A percentile compares a stretch with the other conserved stretches of the same genome.
These are phyloP conservation scores for Furnarius figulus DNA, from an alignment of 2,113 vertebrate species.

Conservation along the genomic window DNA sequence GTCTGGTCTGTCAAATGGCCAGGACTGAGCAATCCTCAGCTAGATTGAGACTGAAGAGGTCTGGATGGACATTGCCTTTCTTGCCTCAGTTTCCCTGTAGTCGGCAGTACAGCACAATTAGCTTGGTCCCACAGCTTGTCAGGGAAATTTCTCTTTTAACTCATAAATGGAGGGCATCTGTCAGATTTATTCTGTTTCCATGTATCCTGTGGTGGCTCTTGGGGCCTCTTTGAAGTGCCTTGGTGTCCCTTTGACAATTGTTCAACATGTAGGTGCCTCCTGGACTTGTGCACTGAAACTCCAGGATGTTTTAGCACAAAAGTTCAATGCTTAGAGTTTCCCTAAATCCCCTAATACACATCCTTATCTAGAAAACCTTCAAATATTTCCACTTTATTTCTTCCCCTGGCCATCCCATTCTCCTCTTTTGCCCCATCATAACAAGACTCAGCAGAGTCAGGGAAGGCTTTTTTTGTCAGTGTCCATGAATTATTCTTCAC, in stretches of 20 bases:
- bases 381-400: not conserved
- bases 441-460: not conserved
- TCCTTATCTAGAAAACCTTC: not conserved
- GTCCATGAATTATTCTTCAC: not conserved
- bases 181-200: not conserved
- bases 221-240: not conserved
- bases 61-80: not conserved
- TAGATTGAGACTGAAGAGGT: not conserved
- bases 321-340: not conserved
- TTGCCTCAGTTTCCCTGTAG: not conserved
- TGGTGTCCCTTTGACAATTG: not conserved
- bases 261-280: not conserved
- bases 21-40: not conserved
- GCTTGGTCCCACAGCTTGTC: not conserved
- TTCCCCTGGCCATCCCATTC: not conserved
- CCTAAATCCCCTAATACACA: not conserved
- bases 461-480: not conserved
- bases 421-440: not conserved
- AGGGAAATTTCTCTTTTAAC: not conserved
- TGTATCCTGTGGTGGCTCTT: not conserved
- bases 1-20: not conserved
- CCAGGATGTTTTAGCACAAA: not conserved
- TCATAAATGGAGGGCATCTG: not conserved
- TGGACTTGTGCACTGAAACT: not conserved
- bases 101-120: fast-evolving